Percentiles rank a stretch among this genome's conserved stretches.
These are phyloP conservation scores for Magallana nippona DNA, from an alignment of 2,888 invertebrate genomes.

Conservation along the genomic window DNA sequence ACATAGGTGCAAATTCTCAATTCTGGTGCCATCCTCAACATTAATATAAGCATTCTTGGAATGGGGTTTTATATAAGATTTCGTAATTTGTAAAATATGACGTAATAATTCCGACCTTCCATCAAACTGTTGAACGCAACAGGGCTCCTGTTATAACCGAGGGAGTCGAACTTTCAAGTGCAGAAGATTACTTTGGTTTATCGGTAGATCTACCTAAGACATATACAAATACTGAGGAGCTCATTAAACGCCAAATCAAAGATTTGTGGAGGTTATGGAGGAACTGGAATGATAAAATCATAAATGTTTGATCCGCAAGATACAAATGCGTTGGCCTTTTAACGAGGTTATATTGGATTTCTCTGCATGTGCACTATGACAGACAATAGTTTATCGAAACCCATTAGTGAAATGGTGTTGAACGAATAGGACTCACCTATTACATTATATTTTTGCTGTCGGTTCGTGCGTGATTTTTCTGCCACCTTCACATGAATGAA, in stretches of 20 bases:
- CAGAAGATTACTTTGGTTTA: not conserved
- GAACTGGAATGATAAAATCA: not conserved
- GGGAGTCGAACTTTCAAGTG: not conserved
- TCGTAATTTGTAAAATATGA: not conserved
- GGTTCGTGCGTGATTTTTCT: not conserved
- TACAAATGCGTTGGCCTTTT: conserved; percentile 11
- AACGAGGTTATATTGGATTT: not conserved
- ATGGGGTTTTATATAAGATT: too few relatives aligned
- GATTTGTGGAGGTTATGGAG: not conserved
- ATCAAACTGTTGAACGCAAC: not conserved
- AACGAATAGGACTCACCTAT: conserved; percentile 1
- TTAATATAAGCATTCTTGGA: too few relatives aligned
- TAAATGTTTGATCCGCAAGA: conserved; percentile 1
- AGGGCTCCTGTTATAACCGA: not conserved
- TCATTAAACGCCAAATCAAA: conserved; percentile 15
- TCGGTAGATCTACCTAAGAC: conserved; percentile 17
- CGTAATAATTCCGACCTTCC: not conserved
- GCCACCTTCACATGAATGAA: not conserved
- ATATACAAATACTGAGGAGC: not conserved
- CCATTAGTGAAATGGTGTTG: conserved; percentile 17
- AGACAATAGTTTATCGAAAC: conserved; percentile 33
- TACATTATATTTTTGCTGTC: not conserved
- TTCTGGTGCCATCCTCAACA: too few relatives aligned
- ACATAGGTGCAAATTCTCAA: too few relatives aligned
- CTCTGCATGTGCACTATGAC: conserved; percentile 11